Percentiles rank a stretch among this genome's conserved stretches.
phyloP scores from a whole-genome alignment of 2,888 invertebrate genomes.

The Orthonevra nobilis region DNA sequence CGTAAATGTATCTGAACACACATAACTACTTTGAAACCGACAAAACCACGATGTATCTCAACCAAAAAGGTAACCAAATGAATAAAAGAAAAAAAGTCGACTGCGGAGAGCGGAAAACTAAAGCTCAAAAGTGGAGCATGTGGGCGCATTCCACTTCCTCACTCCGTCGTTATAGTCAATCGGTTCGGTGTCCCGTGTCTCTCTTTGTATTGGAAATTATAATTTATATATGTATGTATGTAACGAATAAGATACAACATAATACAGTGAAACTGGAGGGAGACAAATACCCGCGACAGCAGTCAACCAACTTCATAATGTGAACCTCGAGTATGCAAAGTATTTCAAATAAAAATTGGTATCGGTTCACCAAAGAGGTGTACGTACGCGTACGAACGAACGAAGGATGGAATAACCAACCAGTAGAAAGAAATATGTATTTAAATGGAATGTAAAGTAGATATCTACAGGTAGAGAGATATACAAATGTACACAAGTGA shows the following conservation, averaged over 20 bases:
- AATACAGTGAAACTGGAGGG: slow-evolving; percentile 27
- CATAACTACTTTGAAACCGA: slow-evolving; percentile 15
- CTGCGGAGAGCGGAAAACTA: not conserved
- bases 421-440: slow-evolving; percentile 18
- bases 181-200: slow-evolving; percentile 40
- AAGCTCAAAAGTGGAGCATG: slow-evolving; percentile 61
- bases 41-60: slow-evolving; percentile 17
- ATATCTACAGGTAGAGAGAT: not conserved
- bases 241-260: slow-evolving; percentile 34
- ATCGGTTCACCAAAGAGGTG: slow-evolving; percentile 16
- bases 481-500: not conserved
- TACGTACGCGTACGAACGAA: not conserved
- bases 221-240: slow-evolving; percentile 27
- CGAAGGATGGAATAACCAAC: no score
- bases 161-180: slow-evolving; percentile 62
- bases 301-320: slow-evolving; percentile 40
- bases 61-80: slow-evolving; percentile 27
- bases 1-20: slow-evolving; percentile 32
- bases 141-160: slow-evolving; percentile 71
- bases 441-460: slow-evolving; percentile 17
- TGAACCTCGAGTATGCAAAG: slow-evolving; percentile 51
- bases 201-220: slow-evolving; percentile 53
- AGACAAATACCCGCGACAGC: slow-evolving; percentile 33
- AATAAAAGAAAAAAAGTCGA: slow-evolving; percentile 1
- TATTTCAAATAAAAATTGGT: slow-evolving; percentile 5